phyloP scores from a whole-genome alignment of 2,888 invertebrate species.

The Lasius fuliginosus region DNA sequence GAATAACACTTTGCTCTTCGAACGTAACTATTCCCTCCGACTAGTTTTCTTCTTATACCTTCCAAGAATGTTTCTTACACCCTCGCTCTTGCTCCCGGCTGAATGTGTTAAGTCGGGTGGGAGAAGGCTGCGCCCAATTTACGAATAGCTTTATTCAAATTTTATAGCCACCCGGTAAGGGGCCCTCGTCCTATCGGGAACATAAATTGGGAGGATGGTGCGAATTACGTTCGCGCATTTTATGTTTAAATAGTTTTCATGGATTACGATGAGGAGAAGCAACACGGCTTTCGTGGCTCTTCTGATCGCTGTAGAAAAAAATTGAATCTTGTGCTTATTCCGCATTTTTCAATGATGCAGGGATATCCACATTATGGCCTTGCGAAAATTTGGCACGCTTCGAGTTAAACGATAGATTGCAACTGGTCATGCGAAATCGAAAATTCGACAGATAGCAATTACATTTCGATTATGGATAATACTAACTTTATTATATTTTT shows the following conservation, averaged over 20 bases:
- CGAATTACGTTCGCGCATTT: constrained; percentile 43
- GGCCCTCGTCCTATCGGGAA: not conserved
- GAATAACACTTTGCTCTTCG: constrained; percentile 6
- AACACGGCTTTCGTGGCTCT: not conserved
- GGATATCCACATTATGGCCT: constrained; percentile 9
- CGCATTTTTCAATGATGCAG: constrained; percentile 16
- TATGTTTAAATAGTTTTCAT: constrained; percentile 3
- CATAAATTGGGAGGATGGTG: constrained; percentile 18
- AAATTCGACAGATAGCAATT: constrained; percentile 33
- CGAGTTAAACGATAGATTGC: constrained; percentile 30
- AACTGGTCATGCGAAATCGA: constrained; percentile 35
- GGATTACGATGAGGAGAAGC: not conserved
- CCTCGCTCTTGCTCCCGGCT: constrained; percentile 4
- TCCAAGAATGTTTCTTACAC: not conserved
- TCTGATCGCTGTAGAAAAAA: not conserved
- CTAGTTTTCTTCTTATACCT: constrained; percentile 23
- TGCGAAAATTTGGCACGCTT: constrained; percentile 19
- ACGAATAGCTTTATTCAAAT: constrained; percentile 68
- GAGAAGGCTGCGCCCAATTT: constrained; percentile 58
- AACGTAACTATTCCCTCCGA: not conserved
- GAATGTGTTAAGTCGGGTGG: constrained; percentile 37
- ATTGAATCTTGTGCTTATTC: constrained; percentile 26
- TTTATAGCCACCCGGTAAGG: constrained; percentile 52
- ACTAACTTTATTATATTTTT: constrained; percentile 8
- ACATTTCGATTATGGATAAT: constrained; percentile 32